Percentiles rank a stretch among this genome's conserved stretches.
Conservation (phyloP, 2,888 invertebrate species). For the Protophormia terraenovae region DNA sequence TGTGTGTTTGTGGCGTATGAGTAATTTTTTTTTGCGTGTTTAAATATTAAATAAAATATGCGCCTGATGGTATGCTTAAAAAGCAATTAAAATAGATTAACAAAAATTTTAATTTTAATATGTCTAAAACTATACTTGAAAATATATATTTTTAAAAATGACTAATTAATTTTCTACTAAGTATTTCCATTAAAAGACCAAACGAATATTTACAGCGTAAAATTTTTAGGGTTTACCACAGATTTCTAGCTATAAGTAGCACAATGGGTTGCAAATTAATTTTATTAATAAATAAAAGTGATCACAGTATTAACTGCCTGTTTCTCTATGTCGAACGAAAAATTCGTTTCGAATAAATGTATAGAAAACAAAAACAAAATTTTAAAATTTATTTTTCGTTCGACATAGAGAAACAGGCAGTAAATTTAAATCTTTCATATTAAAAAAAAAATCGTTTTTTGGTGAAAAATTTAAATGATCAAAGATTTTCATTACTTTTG, state of each 20-base stretch:
- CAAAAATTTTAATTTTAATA: slow-evolving; percentile 68
- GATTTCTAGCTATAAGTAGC: background rate
- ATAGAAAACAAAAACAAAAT: too few species aligned
- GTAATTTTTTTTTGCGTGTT: slow-evolving; percentile 69
- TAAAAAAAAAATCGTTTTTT: too few species aligned
- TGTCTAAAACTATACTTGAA: slow-evolving; percentile 49
- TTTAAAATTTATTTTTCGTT: too few species aligned
- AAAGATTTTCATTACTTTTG: too few species aligned
- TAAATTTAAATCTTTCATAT: too few species aligned
- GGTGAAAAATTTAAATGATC: too few species aligned
- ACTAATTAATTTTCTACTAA: slow-evolving; percentile 61
- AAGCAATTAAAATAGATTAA: slow-evolving; percentile 79
- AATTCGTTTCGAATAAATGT: too few species aligned
- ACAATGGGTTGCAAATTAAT: slow-evolving; percentile 14
- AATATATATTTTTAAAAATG: slow-evolving; percentile 37
- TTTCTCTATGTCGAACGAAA: too few species aligned
- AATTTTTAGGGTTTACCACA: slow-evolving; percentile 16
- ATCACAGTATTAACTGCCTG: too few species aligned
- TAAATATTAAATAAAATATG: slow-evolving; percentile 65
- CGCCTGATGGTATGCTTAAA: slow-evolving; percentile 76
- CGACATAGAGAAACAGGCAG: too few species aligned
- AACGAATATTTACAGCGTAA: slow-evolving; percentile 9
- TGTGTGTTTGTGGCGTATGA: slow-evolving; percentile 69
- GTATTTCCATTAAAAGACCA: slow-evolving; percentile 46
- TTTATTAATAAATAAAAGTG: too few species aligned